Evolutionary conservation across 2,797 vertebrate species (phyloP), one percentile per base, ranked within the genome.

Genomic region (Tragelaphus oryx): DNA sequence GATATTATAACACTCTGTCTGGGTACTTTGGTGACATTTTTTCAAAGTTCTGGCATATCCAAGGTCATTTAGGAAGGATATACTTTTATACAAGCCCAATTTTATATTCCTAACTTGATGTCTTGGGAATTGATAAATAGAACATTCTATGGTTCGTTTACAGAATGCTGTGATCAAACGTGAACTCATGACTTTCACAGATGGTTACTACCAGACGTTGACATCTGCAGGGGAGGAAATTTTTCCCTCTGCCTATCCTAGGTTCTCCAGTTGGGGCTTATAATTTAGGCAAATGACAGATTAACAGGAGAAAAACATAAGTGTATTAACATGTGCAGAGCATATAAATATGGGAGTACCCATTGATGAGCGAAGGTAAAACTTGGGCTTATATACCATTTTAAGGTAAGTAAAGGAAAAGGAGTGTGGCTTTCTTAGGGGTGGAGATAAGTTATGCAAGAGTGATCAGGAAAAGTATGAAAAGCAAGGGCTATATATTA

Each of bases 81-180:
- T 46, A 54, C 33, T 88, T 79, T 44, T 52, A 79, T 74, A 48
- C 30, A 89, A 85, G 22, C 20, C 8, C 91, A 88, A 60, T 88
- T 96, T 79, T 79, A 41, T 89, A 54, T 86, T 92, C 74, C 79
- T 95, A 57, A 88, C 57, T 78, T 76, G 26, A 20, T 59, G 37
- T 68, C 57, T 62, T 92, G 52, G 48, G 41, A 71, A 75, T 7
- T 86, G 79, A 86, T 50, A 96, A 91, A 37, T 75, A 86, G 10
- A 16, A 28, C 79, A 65, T 92, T 60, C 41, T 91, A 2, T 59
- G 86, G 52, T 75, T 95, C 65, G 52, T 83, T 91, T 92, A 93
- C 87, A 83, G 78, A 91, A 86, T 68, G 46, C 54, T 85, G 24
- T 54, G 74, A 91, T 91, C 80, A 86, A 33, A 86, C 55, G 28